These are phyloP conservation scores for Trididemnum nubilum DNA, from an alignment of 23 tunicate species.

Conservation along the genomic window DNA sequence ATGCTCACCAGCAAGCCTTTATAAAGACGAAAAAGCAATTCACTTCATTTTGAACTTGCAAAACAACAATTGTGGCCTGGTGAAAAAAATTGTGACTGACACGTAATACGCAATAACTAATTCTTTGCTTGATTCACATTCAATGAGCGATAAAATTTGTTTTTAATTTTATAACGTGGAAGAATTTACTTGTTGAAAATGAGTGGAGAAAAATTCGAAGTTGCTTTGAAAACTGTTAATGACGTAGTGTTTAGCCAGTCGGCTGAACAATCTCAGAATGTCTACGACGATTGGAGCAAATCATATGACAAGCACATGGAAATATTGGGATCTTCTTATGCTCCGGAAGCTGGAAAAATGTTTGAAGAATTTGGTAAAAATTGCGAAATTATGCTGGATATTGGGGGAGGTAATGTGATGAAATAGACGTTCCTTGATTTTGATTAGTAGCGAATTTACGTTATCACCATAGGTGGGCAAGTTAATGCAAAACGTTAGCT, in stretches of 20 bases:
- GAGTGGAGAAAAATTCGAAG: not conserved
- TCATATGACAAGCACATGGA: constrained; percentile 1
- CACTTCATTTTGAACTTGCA: no score
- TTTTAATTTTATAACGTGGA: no score
- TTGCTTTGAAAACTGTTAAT: not conserved
- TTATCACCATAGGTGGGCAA: no score
- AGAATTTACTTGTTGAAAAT: no score
- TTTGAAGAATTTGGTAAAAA: not conserved
- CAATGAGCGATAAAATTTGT: no score
- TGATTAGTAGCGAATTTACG: not conserved
- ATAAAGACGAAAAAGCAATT: no score
- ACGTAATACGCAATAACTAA: no score
- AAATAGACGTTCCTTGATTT: not conserved
- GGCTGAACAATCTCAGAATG: not conserved
- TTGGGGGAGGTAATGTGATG: constrained; percentile 13
- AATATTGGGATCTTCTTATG: not conserved
- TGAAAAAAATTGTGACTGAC: no score
- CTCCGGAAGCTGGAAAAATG: constrained; percentile 12
- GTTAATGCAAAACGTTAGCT: no score
- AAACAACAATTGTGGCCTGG: no score
- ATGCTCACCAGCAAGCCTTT: no score
- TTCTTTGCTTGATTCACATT: no score
- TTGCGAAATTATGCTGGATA: not conserved
- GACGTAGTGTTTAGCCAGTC: not conserved
- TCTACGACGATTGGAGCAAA: constrained; percentile 7